Base-by-base conservation (phyloP, 2,888 invertebrate species). In the Pandemis corylana region DNA sequence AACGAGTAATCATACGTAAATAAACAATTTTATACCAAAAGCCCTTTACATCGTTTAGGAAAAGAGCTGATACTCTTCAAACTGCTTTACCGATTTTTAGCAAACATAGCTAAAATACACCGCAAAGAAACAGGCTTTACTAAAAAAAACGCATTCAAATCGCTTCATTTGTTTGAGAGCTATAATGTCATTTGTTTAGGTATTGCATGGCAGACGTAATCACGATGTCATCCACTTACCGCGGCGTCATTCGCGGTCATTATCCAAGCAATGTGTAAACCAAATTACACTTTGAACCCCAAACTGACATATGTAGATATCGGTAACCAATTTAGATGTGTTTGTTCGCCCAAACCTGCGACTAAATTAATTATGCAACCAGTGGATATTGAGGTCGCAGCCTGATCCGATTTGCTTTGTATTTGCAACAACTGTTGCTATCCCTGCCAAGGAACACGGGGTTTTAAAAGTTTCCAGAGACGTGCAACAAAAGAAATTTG, bases 371-470 rank as follows among this genome's bases (percentile, higher is more conserved):
- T 53, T 53, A 67, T 53, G 53, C 53, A 67, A 7, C 15, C 36
- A n/a, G 36, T 41, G n/a, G 53, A 28, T 41, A 53, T 41, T 53
- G 36, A 6, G 41, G 28, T 5, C 41, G 62, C 10, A 10, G 53
- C 15, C 13, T 36, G 67, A 53, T 53, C 41, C 53, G 49, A 53
- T 67, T 67, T 28, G 67, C 53, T n/a, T 36, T 67, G 67, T 66
- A n/a, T 59, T 59, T 12, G 59, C 9, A 53, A 7, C 67, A 67
- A 53, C 67, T 67, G 67, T 53, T 53, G 67, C 41, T 36, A 41
- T 53, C 67, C 41, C 41, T 4, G 41, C 4, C 51, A 9, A 5
- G 46, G 7, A 46, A 46, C 44, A 15, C 65, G 66, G 53, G 49
- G 36, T 53, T 41, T 66, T 51, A 49, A 66, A 13, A 7, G 13